Conservation (phyloP, 2,797 vertebrate species). For the Pteropus rufus region DNA sequence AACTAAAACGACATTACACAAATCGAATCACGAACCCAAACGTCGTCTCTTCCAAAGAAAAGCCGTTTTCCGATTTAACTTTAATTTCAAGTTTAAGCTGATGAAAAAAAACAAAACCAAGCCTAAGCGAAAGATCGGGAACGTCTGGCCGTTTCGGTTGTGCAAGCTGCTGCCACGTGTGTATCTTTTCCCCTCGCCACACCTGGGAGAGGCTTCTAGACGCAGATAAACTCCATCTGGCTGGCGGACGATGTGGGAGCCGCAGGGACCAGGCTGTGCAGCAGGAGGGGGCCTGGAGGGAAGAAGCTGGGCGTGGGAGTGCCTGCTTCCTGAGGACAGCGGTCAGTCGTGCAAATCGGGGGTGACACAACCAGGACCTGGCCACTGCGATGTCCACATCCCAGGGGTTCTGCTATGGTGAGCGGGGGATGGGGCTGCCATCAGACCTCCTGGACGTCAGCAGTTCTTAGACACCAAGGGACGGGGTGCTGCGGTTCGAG, state of each 20-base stretch:
- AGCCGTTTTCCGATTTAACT: neutral
- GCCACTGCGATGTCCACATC: neutral
- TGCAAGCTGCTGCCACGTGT: neutral
- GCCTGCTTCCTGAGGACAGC: neutral
- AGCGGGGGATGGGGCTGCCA: neutral
- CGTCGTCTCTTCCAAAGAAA: neutral
- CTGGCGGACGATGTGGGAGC: neutral
- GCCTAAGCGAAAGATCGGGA: too few species aligned
- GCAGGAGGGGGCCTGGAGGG: neutral
- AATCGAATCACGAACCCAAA: conserved; percentile 16
- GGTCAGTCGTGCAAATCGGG: neutral
- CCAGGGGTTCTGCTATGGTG: neutral
- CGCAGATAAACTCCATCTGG: neutral
- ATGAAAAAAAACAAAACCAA: neutral
- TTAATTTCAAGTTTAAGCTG: neutral
- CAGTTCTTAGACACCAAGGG: neutral
- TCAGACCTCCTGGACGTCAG: neutral
- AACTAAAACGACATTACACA: neutral
- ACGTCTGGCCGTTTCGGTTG: too few species aligned
- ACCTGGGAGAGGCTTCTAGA: neutral
- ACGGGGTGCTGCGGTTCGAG: too few species aligned
- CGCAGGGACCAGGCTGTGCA: neutral
- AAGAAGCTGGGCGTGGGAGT: neutral
- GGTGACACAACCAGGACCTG: neutral
- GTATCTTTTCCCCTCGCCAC: neutral